Conservation (phyloP, 2,113 vertebrate species). For the Apeltes quadracus region DNA sequence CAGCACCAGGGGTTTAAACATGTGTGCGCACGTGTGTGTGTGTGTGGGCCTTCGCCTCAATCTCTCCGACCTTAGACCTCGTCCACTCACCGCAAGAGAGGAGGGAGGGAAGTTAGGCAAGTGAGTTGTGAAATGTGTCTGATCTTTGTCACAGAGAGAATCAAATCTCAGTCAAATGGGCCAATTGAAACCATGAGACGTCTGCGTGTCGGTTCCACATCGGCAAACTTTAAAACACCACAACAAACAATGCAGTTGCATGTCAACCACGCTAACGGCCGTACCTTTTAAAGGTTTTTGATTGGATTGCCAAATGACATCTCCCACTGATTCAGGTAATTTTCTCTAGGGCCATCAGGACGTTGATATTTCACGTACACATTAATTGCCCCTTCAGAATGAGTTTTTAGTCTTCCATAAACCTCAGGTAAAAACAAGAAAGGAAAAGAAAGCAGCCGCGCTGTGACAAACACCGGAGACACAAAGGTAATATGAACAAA, state of each 20-base stretch:
- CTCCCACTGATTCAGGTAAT: neutral
- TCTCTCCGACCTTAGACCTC: constrained; percentile 59
- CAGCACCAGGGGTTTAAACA: neutral
- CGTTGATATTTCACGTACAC: neutral
- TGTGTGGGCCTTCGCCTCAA: neutral
- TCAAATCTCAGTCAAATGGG: constrained; percentile 19
- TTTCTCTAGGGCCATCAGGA: too few relatives aligned
- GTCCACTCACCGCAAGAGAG: constrained; percentile 4
- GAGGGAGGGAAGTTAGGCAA: constrained; percentile 20
- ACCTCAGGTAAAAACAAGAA: neutral
- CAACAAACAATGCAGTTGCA: constrained; percentile 7
- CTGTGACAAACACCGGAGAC: too few relatives aligned
- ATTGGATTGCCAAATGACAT: neutral
- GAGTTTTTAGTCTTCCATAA: neutral
- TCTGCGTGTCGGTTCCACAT: constrained; percentile 1
- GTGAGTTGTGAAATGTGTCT: constrained; percentile 64
- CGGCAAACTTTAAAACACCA: neutral
- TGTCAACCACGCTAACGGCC: neutral
- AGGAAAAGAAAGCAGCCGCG: neutral
- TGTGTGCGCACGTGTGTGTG: neutral
- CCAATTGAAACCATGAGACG: constrained; percentile 5
- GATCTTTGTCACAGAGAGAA: constrained; percentile 65
- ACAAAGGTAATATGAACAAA: too few relatives aligned
- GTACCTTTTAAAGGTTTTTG: neutral
- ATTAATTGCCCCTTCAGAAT: neutral